These are phyloP conservation scores for Epizoanthus illoricatus DNA, from an alignment of 92 coral and sea anemone species.

Conservation along the genomic window DNA sequence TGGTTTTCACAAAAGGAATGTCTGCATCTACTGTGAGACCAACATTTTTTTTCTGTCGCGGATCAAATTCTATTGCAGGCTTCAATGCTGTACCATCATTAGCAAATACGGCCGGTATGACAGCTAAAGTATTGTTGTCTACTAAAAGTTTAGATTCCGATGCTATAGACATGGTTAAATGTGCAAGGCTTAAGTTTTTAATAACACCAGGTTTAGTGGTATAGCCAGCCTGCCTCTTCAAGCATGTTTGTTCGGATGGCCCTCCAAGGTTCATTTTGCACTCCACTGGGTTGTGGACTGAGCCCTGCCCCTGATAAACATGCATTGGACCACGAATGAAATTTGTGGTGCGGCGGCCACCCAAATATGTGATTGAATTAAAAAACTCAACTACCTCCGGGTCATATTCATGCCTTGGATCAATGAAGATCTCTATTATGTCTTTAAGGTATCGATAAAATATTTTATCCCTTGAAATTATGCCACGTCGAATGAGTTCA, in stretches of 20 bases:
- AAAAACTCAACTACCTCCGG: conserved; percentile 52
- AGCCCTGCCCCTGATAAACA: conserved; percentile 20
- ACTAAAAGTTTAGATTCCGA: conserved; percentile 39
- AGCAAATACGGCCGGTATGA: conserved; percentile 38
- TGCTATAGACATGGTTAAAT: conserved; percentile 18
- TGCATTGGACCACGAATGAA: conserved; percentile 51
- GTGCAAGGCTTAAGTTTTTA: conserved; percentile 33
- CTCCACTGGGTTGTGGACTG: conserved; percentile 31
- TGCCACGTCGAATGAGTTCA: conserved; percentile 32
- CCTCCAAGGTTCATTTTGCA: conserved; percentile 57
- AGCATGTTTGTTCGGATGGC: conserved; percentile 47
- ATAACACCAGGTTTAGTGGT: conserved; percentile 46
- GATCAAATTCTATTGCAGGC: too few relatives aligned
- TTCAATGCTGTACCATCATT: too few relatives aligned
- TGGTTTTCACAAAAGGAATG: conserved; percentile 30
- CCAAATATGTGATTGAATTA: conserved; percentile 44
- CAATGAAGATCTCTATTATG: conserved; percentile 28
- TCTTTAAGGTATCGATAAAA: conserved; percentile 39
- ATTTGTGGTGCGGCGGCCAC: conserved; percentile 48
- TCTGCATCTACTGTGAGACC: conserved; percentile 42
- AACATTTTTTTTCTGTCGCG: conserved; percentile 31
- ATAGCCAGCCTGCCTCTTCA: conserved; percentile 48
- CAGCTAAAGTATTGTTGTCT: conserved; percentile 35
- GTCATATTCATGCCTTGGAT: conserved; percentile 47
- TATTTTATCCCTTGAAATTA: conserved; percentile 37